Percentiles rank a stretch among this genome's conserved stretches.
phyloP scores from a whole-genome alignment of 2,113 vertebrate genomes.

The Callaeas wilsoni region DNA sequence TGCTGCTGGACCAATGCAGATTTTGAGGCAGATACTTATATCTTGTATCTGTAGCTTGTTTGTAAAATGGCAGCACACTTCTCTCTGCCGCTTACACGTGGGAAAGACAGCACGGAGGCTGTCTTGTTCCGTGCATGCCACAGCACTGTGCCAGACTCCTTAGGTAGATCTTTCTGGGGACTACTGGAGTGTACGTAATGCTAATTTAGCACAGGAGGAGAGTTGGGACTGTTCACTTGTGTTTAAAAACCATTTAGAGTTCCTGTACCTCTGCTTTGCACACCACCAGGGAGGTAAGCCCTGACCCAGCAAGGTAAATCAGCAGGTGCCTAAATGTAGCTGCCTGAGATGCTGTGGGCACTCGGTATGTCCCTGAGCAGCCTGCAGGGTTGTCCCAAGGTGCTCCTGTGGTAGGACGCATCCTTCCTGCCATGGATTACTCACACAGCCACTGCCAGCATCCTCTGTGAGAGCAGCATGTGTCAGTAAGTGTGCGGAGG shows the following conservation, averaged over 20 bases:
- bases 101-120: not conserved
- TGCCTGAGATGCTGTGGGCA: too few relatives aligned
- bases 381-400: not conserved
- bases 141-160: accelerated
- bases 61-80: not conserved
- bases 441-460: accelerated
- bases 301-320: not conserved
- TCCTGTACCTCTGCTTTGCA: not conserved
- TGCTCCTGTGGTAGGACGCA: accelerated
- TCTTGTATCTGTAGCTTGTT: not conserved
- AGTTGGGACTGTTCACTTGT: not conserved
- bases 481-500: accelerated
- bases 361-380: accelerated
- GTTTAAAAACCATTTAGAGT: not conserved
- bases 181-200: accelerated
- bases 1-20: not conserved
- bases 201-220: not conserved
- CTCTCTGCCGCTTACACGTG: not conserved
- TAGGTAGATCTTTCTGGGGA: not conserved
- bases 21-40: not conserved
- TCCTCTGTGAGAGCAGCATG: accelerated
- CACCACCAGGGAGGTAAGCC: too few relatives aligned
- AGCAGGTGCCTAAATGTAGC: not conserved
- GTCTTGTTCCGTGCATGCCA: accelerated
- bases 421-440: not conserved